Percentiles rank a stretch among this genome's conserved stretches.
Conservation (phyloP, 64 coral and sea anemone species). For the Pocillopora verrucosa region DNA sequence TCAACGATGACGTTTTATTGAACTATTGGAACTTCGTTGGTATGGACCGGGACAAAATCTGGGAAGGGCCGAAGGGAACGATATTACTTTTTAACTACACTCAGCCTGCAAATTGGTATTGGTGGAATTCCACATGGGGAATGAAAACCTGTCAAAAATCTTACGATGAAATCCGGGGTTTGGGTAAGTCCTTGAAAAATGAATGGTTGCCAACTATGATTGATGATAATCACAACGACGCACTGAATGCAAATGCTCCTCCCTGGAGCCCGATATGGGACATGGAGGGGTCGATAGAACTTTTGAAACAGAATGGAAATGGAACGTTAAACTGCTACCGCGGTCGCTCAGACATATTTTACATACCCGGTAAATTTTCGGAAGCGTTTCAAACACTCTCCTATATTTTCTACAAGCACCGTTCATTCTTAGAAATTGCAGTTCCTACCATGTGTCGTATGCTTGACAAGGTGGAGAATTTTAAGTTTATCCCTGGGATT, state of each 20-base stretch:
- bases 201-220: not conserved
- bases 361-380: conserved; percentile 69
- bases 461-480: conserved; percentile 63
- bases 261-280: not conserved
- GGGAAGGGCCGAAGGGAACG: conserved; percentile 67
- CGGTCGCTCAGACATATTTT: conserved; percentile 81
- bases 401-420: conserved; percentile 86
- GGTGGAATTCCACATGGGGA: conserved; percentile 77
- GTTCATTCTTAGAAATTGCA: conserved; percentile 86
- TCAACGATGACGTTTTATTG: conserved; percentile 82
- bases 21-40: conserved; percentile 84
- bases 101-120: conserved; percentile 68
- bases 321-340: conserved; percentile 53
- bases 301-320: conserved; percentile 48
- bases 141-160: conserved; percentile 72
- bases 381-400: conserved; percentile 63
- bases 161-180: conserved; percentile 66
- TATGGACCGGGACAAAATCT: conserved; percentile 69
- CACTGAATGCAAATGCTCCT: not conserved
- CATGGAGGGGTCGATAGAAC: conserved; percentile 24
- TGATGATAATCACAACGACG: not conserved
- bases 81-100: conserved; percentile 34
- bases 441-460: conserved; percentile 84
- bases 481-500: conserved; percentile 75
- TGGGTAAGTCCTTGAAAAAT: not conserved